Conservation (phyloP, 1,140 invertebrate species). For the Belonocnema kinseyi region DNA sequence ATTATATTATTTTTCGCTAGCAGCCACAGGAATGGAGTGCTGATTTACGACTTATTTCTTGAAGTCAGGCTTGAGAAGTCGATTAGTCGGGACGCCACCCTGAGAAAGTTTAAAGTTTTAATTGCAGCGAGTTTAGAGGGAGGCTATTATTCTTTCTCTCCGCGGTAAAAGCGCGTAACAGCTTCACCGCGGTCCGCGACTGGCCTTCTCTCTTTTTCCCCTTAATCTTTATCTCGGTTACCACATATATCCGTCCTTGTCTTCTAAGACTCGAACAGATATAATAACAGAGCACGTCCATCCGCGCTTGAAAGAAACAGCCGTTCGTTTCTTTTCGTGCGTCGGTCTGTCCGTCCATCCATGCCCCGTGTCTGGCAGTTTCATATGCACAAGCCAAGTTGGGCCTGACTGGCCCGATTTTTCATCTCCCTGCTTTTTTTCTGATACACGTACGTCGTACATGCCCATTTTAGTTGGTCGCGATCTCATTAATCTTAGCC, state of each 20-base stretch:
- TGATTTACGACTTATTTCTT: constrained; percentile 28
- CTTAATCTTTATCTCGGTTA: constrained; percentile 21
- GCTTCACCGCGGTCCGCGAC: constrained; percentile 21
- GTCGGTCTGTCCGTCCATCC: constrained; percentile 57
- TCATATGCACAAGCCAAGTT: constrained; percentile 48
- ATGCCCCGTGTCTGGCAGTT: constrained; percentile 61
- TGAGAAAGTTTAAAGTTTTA: constrained; percentile 58
- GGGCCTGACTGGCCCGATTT: constrained; percentile 52
- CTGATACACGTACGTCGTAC: neutral
- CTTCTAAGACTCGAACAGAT: constrained; percentile 42
- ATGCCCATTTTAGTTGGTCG: neutral
- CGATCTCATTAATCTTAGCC: constrained; percentile 19
- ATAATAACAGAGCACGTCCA: constrained; percentile 70
- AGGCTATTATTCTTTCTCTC: constrained; percentile 72
- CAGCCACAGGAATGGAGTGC: neutral
- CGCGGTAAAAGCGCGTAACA: constrained; percentile 34
- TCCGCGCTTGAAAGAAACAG: constrained; percentile 61
- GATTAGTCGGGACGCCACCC: constrained; percentile 25
- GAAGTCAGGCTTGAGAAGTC: constrained; percentile 19
- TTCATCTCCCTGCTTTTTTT: constrained; percentile 50
- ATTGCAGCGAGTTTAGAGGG: constrained; percentile 66
- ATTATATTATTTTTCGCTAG: neutral
- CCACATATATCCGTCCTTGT: constrained; percentile 36
- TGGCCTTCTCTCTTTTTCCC: constrained; percentile 16
- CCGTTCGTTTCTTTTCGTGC: constrained; percentile 54